Evolutionary conservation across 2,797 vertebrate species (phyloP).

Genomic region (Sebastes iracundus): DNA sequence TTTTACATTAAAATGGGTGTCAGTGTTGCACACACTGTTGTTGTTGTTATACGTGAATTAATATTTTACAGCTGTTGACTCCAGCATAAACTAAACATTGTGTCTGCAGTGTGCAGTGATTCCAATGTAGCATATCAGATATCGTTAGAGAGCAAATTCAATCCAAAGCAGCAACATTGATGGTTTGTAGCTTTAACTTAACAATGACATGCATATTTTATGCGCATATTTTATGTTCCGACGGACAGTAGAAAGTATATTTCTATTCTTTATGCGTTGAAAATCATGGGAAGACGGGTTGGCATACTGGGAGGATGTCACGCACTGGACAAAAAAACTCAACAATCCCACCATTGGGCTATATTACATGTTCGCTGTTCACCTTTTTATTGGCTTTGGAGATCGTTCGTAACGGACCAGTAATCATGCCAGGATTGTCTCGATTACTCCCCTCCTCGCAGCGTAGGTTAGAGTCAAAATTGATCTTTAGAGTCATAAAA

Average conservation of each 20-base stretch:
- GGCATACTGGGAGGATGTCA: too few relatives aligned
- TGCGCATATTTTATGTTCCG: not conserved
- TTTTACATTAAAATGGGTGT: not conserved
- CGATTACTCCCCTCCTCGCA: not conserved
- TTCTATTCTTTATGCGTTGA: not conserved
- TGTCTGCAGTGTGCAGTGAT: not conserved
- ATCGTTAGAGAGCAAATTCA: not conserved
- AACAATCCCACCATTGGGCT: not conserved
- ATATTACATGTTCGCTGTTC: not conserved
- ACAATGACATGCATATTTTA: not conserved
- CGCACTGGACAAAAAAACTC: not conserved
- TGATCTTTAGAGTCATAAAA: constrained; percentile 43
- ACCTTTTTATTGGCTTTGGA: constrained; percentile 2
- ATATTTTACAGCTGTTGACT: constrained; percentile 23
- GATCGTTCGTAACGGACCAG: constrained; percentile 1
- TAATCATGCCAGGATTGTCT: not conserved
- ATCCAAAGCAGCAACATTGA: not conserved
- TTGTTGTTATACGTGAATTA: not conserved
- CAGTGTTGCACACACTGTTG: not conserved
- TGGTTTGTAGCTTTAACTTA: not conserved
- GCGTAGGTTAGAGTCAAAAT: constrained; percentile 1
- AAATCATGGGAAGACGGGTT: not conserved
- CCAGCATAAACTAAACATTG: not conserved
- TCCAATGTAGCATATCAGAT: not conserved
- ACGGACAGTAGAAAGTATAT: not conserved